Evolutionary conservation across 2,888 invertebrate species (phyloP).

Genomic region (Periphyllus acericola): DNA sequence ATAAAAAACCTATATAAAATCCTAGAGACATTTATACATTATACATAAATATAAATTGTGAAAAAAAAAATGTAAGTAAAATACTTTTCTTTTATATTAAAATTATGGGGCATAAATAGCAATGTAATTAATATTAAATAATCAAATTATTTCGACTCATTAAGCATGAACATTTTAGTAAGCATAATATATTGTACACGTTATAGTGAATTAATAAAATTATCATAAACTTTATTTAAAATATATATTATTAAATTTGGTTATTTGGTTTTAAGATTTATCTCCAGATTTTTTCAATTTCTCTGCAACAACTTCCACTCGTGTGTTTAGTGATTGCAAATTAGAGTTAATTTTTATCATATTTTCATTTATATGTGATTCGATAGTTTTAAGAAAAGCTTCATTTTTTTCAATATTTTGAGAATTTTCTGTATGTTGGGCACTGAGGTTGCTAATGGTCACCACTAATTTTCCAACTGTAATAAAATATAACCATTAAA

Average conservation of each 20-base stretch:
- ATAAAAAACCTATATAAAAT: neutral
- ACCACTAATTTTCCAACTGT: slow-evolving; percentile 89
- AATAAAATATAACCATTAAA: slow-evolving; percentile 63
- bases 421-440: slow-evolving; percentile 78
- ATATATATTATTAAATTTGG: neutral
- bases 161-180: slow-evolving; percentile 6
- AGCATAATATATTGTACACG: neutral
- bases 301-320: slow-evolving; percentile 71
- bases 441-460: slow-evolving; percentile 83
- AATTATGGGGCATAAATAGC: neutral
- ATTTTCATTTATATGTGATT: slow-evolving; percentile 83
- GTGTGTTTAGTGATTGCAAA: slow-evolving; percentile 78
- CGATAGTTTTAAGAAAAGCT: slow-evolving; percentile 79
- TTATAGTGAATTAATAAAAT: neutral
- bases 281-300: slow-evolving; percentile 57
- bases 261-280: slow-evolving; percentile 14
- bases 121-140: neutral
- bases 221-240: neutral
- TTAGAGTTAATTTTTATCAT: slow-evolving; percentile 82
- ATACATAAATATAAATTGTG: neutral
- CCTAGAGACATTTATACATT: neutral
- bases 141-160: neutral
- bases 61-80: neutral
- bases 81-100: neutral
- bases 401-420: slow-evolving; percentile 82